Conservation (phyloP, 2,113 vertebrate species). For the Myrmophylax atrothorax region DNA sequence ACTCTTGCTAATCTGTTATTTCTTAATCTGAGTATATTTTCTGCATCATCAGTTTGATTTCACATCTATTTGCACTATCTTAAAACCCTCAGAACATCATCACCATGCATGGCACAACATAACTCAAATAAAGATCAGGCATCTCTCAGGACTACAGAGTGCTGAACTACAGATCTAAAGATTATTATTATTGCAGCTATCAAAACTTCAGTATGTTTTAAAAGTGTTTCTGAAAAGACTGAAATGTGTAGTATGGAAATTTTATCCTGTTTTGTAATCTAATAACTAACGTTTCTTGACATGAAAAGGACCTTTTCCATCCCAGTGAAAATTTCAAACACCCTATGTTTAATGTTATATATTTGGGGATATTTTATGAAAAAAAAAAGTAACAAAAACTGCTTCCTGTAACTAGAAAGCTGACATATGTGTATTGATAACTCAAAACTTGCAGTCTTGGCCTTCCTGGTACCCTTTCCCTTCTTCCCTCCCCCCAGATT, state of each 20-base stretch:
- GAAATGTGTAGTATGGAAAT: not conserved
- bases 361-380: not conserved
- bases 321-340: not conserved
- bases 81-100: not conserved
- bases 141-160: not conserved
- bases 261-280: not conserved
- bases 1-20: not conserved
- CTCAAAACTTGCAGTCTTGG: not conserved
- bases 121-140: not conserved
- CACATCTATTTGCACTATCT: not conserved
- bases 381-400: not conserved
- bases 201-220: not conserved
- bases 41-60: not conserved
- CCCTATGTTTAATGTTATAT: not conserved
- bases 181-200: not conserved
- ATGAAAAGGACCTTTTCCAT: not conserved
- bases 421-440: not conserved
- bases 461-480: not conserved
- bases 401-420: not conserved
- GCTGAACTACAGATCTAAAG: not conserved
- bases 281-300: not conserved
- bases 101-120: not conserved
- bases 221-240: not conserved
- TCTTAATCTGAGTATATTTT: conserved; percentile 20
- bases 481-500: not conserved